Conservation (phyloP, 2,888 invertebrate species). For the Oxystoma pomonae region DNA sequence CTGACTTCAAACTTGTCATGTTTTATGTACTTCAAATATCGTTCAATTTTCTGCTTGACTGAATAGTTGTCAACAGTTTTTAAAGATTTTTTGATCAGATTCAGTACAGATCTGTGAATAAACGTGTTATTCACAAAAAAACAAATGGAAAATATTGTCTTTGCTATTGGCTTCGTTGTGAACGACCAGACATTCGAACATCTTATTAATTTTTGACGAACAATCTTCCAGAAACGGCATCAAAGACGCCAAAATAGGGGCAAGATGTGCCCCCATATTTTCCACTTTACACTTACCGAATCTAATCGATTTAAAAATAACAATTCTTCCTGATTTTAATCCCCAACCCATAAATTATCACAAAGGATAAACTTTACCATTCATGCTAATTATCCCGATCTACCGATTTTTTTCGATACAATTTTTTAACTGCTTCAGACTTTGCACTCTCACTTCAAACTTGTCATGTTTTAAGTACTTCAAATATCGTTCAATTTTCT, state of each 20-base stretch:
- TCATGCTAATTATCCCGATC: no score
- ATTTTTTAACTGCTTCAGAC: slow-evolving; percentile 1
- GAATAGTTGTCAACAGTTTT: no score
- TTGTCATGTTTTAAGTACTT: slow-evolving; percentile 75
- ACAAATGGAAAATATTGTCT: slow-evolving; percentile 70
- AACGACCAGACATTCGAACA: slow-evolving; percentile 73
- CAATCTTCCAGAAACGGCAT: slow-evolving; percentile 67
- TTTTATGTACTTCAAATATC: slow-evolving; percentile 63
- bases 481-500: slow-evolving; percentile 60
- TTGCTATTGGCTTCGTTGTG: slow-evolving; percentile 64
- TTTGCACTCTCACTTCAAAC: slow-evolving; percentile 69
- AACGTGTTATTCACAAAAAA: slow-evolving; percentile 64
- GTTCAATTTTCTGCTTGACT: slow-evolving; percentile 58
- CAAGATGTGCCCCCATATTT: slow-evolving; percentile 73
- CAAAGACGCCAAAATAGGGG: slow-evolving; percentile 78
- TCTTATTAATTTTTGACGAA: slow-evolving; percentile 66
- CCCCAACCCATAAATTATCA: slow-evolving; percentile 77
- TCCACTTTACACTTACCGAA: slow-evolving; percentile 68
- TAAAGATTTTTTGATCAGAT: not conserved
- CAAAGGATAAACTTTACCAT: no score
- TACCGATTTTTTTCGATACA: not conserved
- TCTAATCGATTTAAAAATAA: no score
- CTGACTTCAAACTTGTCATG: slow-evolving; percentile 81
- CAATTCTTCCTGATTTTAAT: slow-evolving; percentile 71
- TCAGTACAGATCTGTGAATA: not conserved